Evolutionary conservation across 2,797 vertebrate genomes (phyloP), one percentile per base, ranked within the genome.

Genomic region (Zenarchopterus dispar): DNA sequence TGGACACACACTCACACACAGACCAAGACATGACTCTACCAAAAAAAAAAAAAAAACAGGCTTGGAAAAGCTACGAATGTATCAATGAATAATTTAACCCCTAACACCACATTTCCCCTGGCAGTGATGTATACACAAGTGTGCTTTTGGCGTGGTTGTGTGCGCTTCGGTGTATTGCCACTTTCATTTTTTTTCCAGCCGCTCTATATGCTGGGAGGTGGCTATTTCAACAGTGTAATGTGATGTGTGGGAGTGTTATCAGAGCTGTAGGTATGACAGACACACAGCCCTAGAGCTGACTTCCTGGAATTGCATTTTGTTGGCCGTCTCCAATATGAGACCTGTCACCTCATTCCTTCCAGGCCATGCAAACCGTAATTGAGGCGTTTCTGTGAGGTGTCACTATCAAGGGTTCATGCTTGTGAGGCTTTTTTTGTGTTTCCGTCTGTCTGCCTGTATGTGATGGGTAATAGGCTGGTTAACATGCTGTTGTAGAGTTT

Each of bases 401-500:
- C 86, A 77, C 82, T 60, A 80, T 80, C 74, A 87, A 91, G 84
- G 84, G 90, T 72, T 69, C 48, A 10, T n/a, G 58, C 67, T 71
- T 56, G 62, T 68, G 48, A 64, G 28, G 51, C 39, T 50, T 84
- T 85, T 48, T 82, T 83, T 83, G 70, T 80, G 78, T 80, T 73
- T 81, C 68, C 72, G 75, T 75, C 70, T 57, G 10, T 81, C 26
- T 28, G 57, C 66, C 24, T 31, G 48, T 45, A 57, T 6, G 21
- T 21, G 33, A 89, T 82, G 89, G 92, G 94, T 94, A 93, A 93
- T 87, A 87, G 91, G 91, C 90, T 92, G 85, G 84, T 87, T 91
- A 83, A 92, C 85, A 85, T 85, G 77, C 62, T 78, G 78, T 79
- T 75, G 61, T 78, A 88, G 90, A 90, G 79, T 92, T 93, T 92